A percentile compares a stretch with the other conserved stretches of the same genome.
phyloP scores from a whole-genome alignment of 2,113 vertebrate genomes.

The Grus americana region DNA sequence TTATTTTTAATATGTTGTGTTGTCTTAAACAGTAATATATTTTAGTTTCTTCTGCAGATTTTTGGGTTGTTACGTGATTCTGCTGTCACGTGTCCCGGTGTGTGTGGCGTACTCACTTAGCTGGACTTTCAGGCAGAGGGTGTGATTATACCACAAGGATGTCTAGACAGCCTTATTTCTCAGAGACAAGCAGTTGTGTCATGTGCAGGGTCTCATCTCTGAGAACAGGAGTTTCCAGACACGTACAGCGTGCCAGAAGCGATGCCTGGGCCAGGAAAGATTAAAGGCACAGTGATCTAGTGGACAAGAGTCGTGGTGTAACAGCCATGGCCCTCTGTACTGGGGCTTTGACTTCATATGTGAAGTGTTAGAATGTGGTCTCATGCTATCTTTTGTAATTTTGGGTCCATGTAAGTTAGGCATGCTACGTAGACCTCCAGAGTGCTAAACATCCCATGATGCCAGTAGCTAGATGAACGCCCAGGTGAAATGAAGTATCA shows the following conservation, averaged over 20 bases:
- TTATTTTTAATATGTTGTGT: neutral
- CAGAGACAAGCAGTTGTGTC: neutral
- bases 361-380: neutral
- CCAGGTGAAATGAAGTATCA: neutral
- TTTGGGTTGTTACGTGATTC: neutral
- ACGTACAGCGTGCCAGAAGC: neutral
- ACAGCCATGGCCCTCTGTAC: neutral
- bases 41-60: neutral
- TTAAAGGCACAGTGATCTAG: neutral
- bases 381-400: neutral
- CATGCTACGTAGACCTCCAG: neutral
- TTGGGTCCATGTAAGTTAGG: neutral
- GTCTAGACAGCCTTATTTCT: neutral
- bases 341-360: neutral
- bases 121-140: neutral
- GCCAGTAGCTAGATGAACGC: neutral
- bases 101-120: rapidly evolving
- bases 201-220: neutral
- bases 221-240: neutral
- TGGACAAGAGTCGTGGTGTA: neutral
- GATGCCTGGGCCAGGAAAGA: neutral
- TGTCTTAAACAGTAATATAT: neutral
- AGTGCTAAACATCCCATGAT: neutral
- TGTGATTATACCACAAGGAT: neutral
- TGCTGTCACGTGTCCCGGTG: neutral